A percentile compares a stretch with the other conserved stretches of the same genome.
phyloP scores from a whole-genome alignment of 2,113 vertebrate species.

The Telmatochromis sp. region DNA sequence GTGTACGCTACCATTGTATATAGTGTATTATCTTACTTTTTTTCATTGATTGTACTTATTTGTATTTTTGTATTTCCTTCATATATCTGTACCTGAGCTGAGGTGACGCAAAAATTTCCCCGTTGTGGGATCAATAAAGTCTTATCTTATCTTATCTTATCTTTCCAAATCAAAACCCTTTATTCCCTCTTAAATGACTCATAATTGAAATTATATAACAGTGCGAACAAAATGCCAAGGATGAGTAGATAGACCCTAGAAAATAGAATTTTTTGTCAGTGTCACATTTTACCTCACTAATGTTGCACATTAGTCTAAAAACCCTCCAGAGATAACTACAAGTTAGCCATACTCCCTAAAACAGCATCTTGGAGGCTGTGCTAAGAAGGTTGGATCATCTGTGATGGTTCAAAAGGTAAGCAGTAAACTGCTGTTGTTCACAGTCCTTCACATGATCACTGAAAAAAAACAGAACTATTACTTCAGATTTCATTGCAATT shows the following conservation, averaged over 20 bases:
- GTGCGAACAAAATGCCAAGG: neutral
- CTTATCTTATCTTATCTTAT: too few species aligned
- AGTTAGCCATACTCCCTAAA: neutral
- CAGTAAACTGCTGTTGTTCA: neutral
- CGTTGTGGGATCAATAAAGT: too few species aligned
- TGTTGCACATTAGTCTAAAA: neutral
- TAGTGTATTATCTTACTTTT: too few species aligned
- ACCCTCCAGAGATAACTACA: neutral
- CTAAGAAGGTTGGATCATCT: neutral
- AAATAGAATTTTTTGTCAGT: neutral
- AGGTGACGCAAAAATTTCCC: too few species aligned
- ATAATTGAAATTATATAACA: neutral
- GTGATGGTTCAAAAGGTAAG: neutral
- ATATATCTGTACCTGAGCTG: too few species aligned
- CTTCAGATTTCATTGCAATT: neutral
- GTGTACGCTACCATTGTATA: too few species aligned
- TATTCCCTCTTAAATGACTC: neutral
- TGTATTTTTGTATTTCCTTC: too few species aligned
- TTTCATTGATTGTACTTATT: too few species aligned
- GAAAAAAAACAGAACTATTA: neutral
- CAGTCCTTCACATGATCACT: neutral
- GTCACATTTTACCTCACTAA: neutral
- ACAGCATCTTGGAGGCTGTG: neutral
- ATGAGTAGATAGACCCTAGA: neutral
- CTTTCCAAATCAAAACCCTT: neutral